phyloP scores from a whole-genome alignment of 2,113 vertebrate genomes.

The Odocoileus hemionus region DNA sequence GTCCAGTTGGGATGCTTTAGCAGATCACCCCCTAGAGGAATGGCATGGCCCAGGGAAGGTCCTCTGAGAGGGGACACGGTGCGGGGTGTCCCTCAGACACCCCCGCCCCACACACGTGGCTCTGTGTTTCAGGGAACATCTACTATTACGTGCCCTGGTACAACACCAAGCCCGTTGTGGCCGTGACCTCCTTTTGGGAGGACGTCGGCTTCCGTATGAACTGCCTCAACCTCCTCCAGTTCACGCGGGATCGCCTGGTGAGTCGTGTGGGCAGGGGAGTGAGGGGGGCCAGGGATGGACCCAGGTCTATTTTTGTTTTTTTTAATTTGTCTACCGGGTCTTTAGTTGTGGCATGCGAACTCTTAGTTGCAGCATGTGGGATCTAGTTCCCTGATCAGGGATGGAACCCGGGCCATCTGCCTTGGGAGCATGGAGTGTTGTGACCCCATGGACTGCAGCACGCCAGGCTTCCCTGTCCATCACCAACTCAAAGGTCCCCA shows the following conservation, averaged over 20 bases:
- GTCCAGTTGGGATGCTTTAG: neutral
- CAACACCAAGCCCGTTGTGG: conserved; percentile 77
- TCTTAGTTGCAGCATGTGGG: neutral
- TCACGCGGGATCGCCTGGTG: conserved; percentile 71
- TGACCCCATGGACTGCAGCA: neutral
- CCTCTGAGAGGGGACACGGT: neutral
- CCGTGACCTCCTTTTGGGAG: conserved; percentile 79
- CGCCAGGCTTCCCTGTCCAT: neutral
- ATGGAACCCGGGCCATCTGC: neutral
- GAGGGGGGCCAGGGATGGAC: neutral
- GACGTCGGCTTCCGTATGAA: conserved; percentile 67
- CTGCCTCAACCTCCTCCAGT: conserved; percentile 72
- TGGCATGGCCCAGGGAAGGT: neutral
- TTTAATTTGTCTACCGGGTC: neutral
- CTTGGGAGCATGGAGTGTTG: neutral
- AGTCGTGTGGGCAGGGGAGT: neutral
- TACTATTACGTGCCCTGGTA: conserved; percentile 82
- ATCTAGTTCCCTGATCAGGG: neutral
- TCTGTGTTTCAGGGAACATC: conserved; percentile 68
- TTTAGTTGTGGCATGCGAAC: neutral
- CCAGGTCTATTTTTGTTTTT: neutral
- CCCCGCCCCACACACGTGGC: fast-evolving
- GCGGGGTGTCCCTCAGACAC: neutral
- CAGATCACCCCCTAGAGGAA: neutral
- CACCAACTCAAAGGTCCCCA: neutral